A percentile compares a stretch with the other conserved stretches of the same genome.
Conservation (phyloP, 1,140 invertebrate genomes). For the Oryctes rhinoceros region DNA sequence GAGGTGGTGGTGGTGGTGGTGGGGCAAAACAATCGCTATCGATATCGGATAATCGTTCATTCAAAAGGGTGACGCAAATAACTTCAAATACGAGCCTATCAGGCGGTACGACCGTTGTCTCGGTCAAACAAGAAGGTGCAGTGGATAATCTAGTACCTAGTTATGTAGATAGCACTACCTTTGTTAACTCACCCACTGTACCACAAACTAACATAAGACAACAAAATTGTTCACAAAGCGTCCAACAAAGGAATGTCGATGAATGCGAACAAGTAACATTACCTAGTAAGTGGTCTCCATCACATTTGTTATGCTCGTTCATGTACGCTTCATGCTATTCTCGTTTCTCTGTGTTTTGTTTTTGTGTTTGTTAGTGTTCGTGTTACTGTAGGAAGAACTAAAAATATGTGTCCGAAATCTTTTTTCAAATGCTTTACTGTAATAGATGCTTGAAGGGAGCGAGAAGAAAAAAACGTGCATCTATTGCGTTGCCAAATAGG, state of each 20-base stretch:
- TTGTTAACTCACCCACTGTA: conserved; percentile 67
- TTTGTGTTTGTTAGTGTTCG: conserved; percentile 8
- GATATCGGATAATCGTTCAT: conserved; percentile 52
- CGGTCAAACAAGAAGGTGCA: conserved; percentile 66
- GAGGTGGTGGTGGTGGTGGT: conserved; percentile 52
- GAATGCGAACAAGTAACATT: conserved; percentile 58
- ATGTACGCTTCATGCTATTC: not conserved
- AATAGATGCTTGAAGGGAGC: no score
- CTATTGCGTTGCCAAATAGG: no score
- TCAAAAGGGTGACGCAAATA: conserved; percentile 55
- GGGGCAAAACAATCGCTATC: conserved; percentile 48
- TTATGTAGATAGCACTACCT: conserved; percentile 70
- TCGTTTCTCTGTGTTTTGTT: not conserved
- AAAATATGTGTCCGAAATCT: not conserved
- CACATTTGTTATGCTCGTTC: conserved; percentile 30
- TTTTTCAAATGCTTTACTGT: no score
- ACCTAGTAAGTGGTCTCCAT: conserved; percentile 57
- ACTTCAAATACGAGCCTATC: conserved; percentile 52
- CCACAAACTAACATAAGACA: conserved; percentile 51
- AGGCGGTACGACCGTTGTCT: conserved; percentile 52
- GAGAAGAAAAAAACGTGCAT: no score
- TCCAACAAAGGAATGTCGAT: conserved; percentile 52
- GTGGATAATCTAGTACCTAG: conserved; percentile 66
- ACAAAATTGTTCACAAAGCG: conserved; percentile 48
- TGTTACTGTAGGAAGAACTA: not conserved